Conservation (phyloP, 2,113 vertebrate genomes). For the Regulus satrapa region DNA sequence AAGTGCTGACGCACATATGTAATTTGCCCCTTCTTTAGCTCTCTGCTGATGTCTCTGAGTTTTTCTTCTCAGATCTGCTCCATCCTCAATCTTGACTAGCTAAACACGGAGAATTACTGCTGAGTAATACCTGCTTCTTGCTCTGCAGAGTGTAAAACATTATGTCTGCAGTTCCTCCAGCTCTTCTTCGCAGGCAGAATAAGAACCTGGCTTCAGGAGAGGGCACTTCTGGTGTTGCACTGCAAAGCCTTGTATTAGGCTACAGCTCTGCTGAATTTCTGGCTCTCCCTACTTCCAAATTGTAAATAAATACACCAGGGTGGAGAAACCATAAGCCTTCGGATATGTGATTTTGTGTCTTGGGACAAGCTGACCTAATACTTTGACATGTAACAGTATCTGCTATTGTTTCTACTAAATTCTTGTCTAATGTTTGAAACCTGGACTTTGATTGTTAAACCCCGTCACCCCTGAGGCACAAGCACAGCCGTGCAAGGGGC, state of each 20-base stretch:
- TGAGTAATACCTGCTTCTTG: constrained; percentile 28
- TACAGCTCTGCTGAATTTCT: neutral
- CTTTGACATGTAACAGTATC: neutral
- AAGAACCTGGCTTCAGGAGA: neutral
- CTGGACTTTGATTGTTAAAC: neutral
- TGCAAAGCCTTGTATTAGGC: neutral
- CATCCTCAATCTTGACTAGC: neutral
- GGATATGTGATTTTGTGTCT: neutral
- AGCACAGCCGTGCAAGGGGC: neutral
- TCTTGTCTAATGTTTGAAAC: neutral
- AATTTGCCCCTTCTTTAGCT: constrained; percentile 30
- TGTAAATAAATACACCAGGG: neutral
- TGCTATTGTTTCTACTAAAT: neutral
- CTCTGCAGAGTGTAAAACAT: neutral
- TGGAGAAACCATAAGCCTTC: neutral
- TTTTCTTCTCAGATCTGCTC: neutral
- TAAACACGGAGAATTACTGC: neutral
- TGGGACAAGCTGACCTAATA: neutral
- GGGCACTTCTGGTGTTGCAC: neutral
- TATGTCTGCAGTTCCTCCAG: neutral
- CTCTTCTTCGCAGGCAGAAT: neutral
- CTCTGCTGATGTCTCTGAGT: neutral
- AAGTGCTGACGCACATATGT: constrained; percentile 9
- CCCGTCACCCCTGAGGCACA: neutral
- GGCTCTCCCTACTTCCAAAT: neutral